A percentile compares a stretch with the other conserved stretches of the same genome.
Conservation (phyloP, 1,140 invertebrate species). For the Drosophila pruinosa region DNA sequence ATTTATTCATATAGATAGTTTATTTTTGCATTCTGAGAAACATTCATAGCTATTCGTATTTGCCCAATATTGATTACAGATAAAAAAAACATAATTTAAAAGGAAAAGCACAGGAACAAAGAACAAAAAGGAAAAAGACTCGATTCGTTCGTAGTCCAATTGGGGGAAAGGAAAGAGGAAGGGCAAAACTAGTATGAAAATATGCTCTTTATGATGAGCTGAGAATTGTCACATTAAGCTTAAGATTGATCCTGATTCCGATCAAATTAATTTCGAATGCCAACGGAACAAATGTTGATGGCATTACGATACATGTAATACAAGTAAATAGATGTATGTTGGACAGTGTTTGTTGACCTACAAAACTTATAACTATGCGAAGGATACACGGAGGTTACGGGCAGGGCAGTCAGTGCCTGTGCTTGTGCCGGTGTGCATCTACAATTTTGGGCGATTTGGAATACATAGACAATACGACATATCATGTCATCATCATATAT, state of each 20-base stretch:
- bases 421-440: not conserved
- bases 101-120: not conserved
- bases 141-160: not conserved
- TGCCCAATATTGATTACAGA: constrained; percentile 17
- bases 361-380: not conserved
- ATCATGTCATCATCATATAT: constrained; percentile 21
- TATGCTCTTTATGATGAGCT: not conserved
- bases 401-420: no score
- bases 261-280: not conserved
- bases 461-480: constrained; percentile 24
- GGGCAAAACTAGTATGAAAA: not conserved
- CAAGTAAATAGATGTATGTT: constrained; percentile 8
- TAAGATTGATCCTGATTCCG: not conserved
- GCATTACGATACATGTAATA: constrained; percentile 14
- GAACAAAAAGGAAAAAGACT: not conserved
- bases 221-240: not conserved
- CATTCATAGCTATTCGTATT: constrained; percentile 36
- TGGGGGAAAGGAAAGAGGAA: not conserved
- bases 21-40: constrained; percentile 48
- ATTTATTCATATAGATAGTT: constrained; percentile 42
- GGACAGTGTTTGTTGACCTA: not conserved
- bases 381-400: not conserved
- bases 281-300: constrained; percentile 6
- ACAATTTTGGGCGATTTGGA: constrained; percentile 12
- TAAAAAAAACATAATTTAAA: not conserved